Percentiles rank a stretch among this genome's conserved stretches.
These are phyloP conservation scores for Eudorcas thomsonii DNA, from an alignment of 2,113 vertebrate genomes.

Conservation along the genomic window DNA sequence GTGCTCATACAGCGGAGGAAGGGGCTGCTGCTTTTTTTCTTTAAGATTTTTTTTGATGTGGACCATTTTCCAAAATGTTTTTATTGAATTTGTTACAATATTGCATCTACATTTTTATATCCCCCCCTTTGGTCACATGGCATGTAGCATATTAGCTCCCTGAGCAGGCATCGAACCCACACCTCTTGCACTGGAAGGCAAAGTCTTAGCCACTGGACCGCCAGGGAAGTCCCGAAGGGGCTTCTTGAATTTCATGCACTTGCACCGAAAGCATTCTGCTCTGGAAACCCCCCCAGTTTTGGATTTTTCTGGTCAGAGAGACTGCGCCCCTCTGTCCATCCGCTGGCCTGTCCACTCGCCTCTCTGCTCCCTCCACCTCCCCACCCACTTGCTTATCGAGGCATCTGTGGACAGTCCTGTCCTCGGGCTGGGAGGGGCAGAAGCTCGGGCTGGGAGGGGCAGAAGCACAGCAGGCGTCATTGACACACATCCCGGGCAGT, in stretches of 20 bases:
- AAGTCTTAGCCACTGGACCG: neutral
- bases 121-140: neutral
- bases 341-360: neutral
- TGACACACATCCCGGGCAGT: fast-evolving
- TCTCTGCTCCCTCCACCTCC: neutral
- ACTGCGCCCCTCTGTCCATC: neutral
- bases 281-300: neutral
- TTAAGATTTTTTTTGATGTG: neutral
- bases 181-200: neutral
- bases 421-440: neutral
- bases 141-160: neutral
- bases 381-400: neutral
- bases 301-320: neutral
- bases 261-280: neutral
- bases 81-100: neutral
- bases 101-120: neutral
- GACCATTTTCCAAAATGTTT: neutral
- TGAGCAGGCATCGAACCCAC: neutral
- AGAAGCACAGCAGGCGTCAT: neutral
- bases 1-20: neutral
- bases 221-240: neutral
- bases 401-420: neutral
- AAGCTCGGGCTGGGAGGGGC: neutral
- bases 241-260: neutral
- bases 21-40: neutral